A percentile compares a stretch with the other conserved stretches of the same genome.
These are phyloP conservation scores for Thyatira batis DNA, from an alignment of 2,888 invertebrate genomes.

Conservation along the genomic window DNA sequence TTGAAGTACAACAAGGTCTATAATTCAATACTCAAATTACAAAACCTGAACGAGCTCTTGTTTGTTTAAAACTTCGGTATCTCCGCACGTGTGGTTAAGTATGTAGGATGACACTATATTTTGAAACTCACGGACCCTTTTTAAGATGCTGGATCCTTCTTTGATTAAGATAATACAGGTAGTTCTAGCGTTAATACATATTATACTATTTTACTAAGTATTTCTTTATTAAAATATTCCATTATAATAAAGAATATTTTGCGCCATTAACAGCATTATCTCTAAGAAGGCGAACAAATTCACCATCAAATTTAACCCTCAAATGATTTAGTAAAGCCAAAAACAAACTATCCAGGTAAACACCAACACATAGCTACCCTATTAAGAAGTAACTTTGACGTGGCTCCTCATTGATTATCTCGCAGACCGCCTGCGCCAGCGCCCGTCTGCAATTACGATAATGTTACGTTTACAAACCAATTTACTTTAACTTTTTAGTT, in stretches of 20 bases:
- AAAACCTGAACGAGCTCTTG: slow-evolving; percentile 30
- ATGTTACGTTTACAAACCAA: slow-evolving; percentile 62
- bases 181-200: too few relatives aligned
- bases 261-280: too few relatives aligned
- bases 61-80: slow-evolving; percentile 56
- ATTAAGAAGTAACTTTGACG: background rate
- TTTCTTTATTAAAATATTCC: background rate
- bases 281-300: too few relatives aligned
- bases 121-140: background rate
- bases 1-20: slow-evolving; percentile 3
- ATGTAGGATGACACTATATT: background rate
- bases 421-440: slow-evolving; percentile 28
- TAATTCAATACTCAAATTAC: slow-evolving; percentile 14
- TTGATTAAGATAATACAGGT: too few relatives aligned
- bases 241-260: background rate
- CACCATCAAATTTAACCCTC: too few relatives aligned
- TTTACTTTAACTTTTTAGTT: slow-evolving; percentile 48
- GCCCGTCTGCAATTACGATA: slow-evolving; percentile 57
- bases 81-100: slow-evolving; percentile 42
- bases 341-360: background rate
- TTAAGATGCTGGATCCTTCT: background rate
- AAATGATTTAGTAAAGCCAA: too few relatives aligned
- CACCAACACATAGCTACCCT: background rate
- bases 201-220: too few relatives aligned
- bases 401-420: slow-evolving; percentile 13